Percentiles rank a stretch among this genome's conserved stretches.
Conservation (phyloP, 1,140 invertebrate species). For the Macrostomum lignano region DNA sequence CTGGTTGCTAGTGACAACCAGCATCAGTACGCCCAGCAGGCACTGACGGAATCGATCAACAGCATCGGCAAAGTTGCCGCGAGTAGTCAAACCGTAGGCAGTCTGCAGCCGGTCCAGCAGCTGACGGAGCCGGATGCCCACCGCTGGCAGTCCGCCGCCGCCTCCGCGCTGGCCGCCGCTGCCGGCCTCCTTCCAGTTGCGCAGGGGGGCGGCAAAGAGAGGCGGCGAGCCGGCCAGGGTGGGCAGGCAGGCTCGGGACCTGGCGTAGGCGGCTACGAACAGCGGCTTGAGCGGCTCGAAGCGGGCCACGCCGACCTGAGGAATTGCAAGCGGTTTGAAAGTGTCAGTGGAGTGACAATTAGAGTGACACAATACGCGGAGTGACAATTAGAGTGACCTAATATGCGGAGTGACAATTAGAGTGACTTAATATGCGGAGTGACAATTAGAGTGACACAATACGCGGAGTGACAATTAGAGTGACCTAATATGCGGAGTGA, state of each 20-base stretch:
- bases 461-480: too few species aligned
- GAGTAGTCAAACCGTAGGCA: conserved; percentile 72
- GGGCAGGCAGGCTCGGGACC: conserved; percentile 44
- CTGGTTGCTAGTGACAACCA: too few species aligned
- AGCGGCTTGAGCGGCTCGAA: conserved; percentile 52
- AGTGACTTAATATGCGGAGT: too few species aligned
- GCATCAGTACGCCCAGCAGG: conserved; percentile 53
- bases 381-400: too few species aligned
- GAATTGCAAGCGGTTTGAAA: too few species aligned
- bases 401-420: too few species aligned
- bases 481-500: too few species aligned
- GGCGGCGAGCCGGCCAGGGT: conserved; percentile 47
- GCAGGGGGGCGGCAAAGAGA: conserved; percentile 45
- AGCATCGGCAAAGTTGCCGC: conserved; percentile 80
- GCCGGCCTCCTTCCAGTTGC: conserved; percentile 44
- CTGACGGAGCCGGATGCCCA: conserved; percentile 45
- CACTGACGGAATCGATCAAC: conserved; percentile 55
- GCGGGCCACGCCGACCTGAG: conserved; percentile 55
- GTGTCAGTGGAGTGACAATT: too few species aligned
- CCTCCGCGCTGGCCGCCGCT: conserved; percentile 41
- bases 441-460: too few species aligned
- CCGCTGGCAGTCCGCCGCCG: conserved; percentile 47
- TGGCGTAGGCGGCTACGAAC: conserved; percentile 46
- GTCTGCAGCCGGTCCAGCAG: conserved; percentile 40
- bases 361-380: too few species aligned